Evolutionary conservation across 2,113 vertebrate species (phyloP).

Genomic region (Prinia subflava): DNA sequence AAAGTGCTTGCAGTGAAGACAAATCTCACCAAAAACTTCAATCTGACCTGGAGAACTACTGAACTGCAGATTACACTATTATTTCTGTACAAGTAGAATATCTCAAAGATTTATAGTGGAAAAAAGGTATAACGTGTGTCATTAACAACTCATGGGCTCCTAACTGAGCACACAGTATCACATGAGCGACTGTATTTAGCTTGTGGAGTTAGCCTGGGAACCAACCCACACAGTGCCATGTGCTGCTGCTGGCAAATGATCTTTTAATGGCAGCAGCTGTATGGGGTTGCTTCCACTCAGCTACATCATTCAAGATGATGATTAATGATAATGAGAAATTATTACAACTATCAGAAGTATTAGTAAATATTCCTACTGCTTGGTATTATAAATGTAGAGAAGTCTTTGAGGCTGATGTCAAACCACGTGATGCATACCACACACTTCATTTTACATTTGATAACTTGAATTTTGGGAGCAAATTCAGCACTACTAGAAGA

Average conservation of each 20-base stretch:
- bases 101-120: neutral
- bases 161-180: neutral
- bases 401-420: neutral
- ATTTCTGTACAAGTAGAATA: neutral
- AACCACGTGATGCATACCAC: neutral
- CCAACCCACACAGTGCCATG: conserved; percentile 11
- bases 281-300: conserved; percentile 6
- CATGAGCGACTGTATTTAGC: neutral
- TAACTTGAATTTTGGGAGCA: neutral
- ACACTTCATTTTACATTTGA: neutral
- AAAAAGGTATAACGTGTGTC: neutral
- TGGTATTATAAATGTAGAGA: neutral
- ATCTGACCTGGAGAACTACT: conserved; percentile 57
- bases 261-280: conserved; percentile 51
- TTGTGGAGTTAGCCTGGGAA: neutral
- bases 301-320: conserved; percentile 20
- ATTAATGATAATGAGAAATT: conserved; percentile 45
- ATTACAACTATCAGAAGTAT: conserved; percentile 14
- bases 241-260: conserved; percentile 46
- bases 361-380: conserved; percentile 33
- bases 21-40: neutral
- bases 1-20: conserved; percentile 14
- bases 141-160: conserved; percentile 22
- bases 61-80: conserved; percentile 60
- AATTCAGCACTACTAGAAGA: neutral